Base-by-base conservation (phyloP, 2,113 vertebrate species). In the Odontophorus gujanensis region DNA sequence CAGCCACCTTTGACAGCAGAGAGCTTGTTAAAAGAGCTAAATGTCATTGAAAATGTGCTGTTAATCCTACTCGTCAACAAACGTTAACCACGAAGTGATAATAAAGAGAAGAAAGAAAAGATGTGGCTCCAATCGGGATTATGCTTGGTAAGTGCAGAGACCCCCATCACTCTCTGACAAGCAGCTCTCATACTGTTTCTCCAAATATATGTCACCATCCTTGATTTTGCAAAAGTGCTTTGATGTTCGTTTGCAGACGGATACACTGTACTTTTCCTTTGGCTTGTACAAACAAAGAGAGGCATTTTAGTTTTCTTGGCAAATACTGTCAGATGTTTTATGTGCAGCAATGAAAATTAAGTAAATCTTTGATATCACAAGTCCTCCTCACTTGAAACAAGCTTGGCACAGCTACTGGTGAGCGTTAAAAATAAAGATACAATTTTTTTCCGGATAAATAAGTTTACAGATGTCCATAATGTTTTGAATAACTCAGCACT, bases 211-310 rank as follows among this genome's bases (percentile, higher is more conserved):
- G 97, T 98, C 96, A 95, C 95, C 96, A 97, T 77, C 85, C 57
- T 94, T 80, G 93, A 58, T 76, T 94, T 84, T 86, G 85, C 94
- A 96, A 61, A 95, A 95, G 86, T 65, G 72, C 98, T 99, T 99
- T 99, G 98, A 99, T 98, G 98, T 98, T 91, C 86, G 30, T 96
- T 94, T 98, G 97, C 97, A 97, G 96, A 98, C 53, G 96, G 97
- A 98, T 97, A 95, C 92, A 90, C 96, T 96, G 98, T 94, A 96
- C 96, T 98, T 97, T 97, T 97, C 95, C 94, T 97, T 94, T 78
- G 80, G 92, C 97, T 98, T 98, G 85, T 97, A 93, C 96, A 98
- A 99, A 98, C 97, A 99, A 95, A 97, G 93, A 95, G 73, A 97
- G 94, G 94, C 97, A 95, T 98, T 97, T 93, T 95, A 75, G 79